Conservation (phyloP, 1,140 invertebrate species). For the Drosophila saltans region DNA sequence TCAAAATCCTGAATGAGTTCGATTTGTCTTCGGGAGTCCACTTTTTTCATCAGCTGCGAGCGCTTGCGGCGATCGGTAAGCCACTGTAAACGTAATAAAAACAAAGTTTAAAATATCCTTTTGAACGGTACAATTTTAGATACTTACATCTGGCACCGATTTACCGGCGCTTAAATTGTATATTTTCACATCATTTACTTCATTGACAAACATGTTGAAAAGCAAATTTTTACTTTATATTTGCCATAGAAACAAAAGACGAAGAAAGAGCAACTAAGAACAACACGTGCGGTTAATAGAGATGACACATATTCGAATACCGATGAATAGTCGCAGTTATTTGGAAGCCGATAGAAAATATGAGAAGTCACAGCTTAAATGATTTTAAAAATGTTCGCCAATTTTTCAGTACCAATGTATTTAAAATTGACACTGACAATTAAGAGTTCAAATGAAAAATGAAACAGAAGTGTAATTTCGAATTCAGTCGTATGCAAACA, state of each 20-base stretch:
- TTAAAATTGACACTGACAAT: too few relatives aligned
- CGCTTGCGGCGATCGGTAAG: constrained; percentile 94
- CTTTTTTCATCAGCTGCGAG: constrained; percentile 94
- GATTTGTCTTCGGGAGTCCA: constrained; percentile 94
- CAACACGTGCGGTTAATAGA: constrained; percentile 52
- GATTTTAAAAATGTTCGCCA: neutral
- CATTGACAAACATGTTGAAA: constrained; percentile 89
- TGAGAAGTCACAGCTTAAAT: neutral
- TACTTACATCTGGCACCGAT: constrained; percentile 96
- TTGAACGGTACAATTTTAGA: constrained; percentile 64
- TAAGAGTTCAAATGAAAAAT: too few relatives aligned
- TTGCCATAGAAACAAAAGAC: constrained; percentile 61
- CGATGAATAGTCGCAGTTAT: neutral
- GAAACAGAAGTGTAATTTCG: too few relatives aligned
- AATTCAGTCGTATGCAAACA: too few relatives aligned
- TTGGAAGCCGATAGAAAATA: neutral
- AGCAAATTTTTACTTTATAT: constrained; percentile 44
- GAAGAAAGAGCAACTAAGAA: neutral
- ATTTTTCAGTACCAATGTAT: too few relatives aligned
- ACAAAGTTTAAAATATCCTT: neutral
- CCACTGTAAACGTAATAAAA: constrained; percentile 87
- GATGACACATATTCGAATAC: neutral
- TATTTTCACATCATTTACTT: constrained; percentile 97
- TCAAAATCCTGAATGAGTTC: constrained; percentile 99
- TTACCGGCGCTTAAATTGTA: constrained; percentile 98